phyloP scores from a whole-genome alignment of 1,140 invertebrate genomes.

The Tigriopus japonicus region DNA sequence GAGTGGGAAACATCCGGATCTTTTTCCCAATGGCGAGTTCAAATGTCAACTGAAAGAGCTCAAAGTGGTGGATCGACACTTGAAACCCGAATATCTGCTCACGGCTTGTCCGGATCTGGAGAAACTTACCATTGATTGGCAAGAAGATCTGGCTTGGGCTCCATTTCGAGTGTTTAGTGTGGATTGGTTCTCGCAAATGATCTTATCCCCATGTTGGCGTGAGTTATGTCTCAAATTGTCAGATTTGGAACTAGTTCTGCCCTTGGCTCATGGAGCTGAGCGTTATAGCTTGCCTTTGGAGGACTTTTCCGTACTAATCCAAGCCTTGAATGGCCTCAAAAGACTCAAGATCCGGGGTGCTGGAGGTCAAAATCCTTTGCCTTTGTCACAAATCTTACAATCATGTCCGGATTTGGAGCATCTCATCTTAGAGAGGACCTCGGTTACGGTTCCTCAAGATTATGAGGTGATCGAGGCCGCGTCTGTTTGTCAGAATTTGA shows the following conservation, averaged over 20 bases:
- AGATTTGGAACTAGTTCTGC: background rate
- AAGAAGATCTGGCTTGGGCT: background rate
- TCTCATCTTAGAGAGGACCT: background rate
- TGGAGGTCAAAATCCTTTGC: no score
- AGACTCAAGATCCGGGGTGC: background rate
- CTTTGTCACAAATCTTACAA: background rate
- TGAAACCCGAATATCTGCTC: background rate
- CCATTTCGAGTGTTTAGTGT: background rate
- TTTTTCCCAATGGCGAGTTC: background rate
- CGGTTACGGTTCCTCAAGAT: background rate
- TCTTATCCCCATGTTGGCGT: background rate
- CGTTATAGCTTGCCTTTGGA: background rate
- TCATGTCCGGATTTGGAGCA: background rate
- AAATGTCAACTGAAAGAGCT: background rate
- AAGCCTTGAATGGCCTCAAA: background rate
- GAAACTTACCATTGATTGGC: background rate
- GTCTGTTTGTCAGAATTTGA: background rate
- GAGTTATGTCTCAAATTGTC: background rate
- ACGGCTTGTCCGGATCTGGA: background rate
- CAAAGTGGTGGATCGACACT: background rate
- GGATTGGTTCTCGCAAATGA: background rate
- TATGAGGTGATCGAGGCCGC: background rate
- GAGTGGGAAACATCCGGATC: background rate
- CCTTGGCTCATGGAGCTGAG: background rate
- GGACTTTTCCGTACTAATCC: background rate